Evolutionary conservation across 1,140 invertebrate species (phyloP), one percentile per base, ranked within the genome.

Genomic region (Orussus abietinus): DNA sequence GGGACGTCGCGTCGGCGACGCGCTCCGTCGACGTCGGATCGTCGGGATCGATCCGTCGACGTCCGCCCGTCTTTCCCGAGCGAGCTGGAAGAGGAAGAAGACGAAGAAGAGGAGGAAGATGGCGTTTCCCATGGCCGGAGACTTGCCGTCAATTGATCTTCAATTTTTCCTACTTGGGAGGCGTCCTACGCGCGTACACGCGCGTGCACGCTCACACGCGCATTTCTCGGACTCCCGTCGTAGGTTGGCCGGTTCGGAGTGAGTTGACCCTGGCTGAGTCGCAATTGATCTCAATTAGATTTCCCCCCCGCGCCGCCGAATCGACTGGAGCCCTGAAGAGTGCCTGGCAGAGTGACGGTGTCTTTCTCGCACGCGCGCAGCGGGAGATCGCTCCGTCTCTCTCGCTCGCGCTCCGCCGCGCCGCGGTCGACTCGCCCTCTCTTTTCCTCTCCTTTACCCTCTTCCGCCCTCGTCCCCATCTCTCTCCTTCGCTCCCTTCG

Each of bases 211-310:
- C 30, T 20, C 37, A 31, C 38, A 41, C 40, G 42, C 31, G 43
- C 29, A 29, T 35, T 29, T 31, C 39, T 19, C 17, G 38, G 20
- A 19, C 3, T 3, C 34, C 36, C 46, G 43, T 17, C 11, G 14
- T 3, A 42, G 42, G 50, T 39, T 40, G 43, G 53, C 22, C 32
- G 36, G 46, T 33, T 31, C 43, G 42, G 38, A 56, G 53, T 55
- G 47, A 57, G 54, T 66, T 65, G 61, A 65, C 62, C 62, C 62
- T 61, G 55, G 57, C 53, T 59, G 52, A 58, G 52, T 55, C 54
- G 64, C 64, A 67, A 66, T 67, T 67, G 64, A 67, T 67, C 64
- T 67, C 64, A 67, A 67, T 67, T 65, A 67, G 51, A 54, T 42
- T 51, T 44, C 51, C 49, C 47, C 35, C 37, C 13, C 40, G 7